These are phyloP conservation scores for Coregonus sp. DNA, from an alignment of 2,797 vertebrate genomes.

Conservation along the genomic window DNA sequence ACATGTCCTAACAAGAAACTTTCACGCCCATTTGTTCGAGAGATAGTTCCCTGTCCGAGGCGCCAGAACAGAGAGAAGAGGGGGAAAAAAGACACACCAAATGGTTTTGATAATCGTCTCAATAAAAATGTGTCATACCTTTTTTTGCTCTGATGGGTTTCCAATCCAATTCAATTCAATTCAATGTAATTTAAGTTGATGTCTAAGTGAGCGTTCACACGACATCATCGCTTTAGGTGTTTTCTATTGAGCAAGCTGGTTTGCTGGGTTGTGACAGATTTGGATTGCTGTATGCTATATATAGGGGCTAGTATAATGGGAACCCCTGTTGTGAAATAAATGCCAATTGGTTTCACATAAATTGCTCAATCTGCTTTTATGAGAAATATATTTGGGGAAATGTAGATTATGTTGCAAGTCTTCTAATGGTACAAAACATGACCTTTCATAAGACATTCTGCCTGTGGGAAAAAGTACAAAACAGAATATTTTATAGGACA, in stretches of 20 bases:
- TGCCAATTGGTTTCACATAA: neutral
- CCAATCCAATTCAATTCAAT: neutral
- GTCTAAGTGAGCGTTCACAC: neutral
- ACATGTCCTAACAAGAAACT: conserved; percentile 10
- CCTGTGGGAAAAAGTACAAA: conserved; percentile 26
- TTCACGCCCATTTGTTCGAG: conserved; percentile 4
- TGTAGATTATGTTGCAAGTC: conserved; percentile 37
- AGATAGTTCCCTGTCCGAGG: neutral
- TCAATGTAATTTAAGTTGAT: neutral
- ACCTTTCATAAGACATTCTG: conserved; percentile 26
- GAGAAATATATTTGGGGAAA: conserved; percentile 22
- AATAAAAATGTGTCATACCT: neutral
- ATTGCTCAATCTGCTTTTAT: conserved; percentile 12
- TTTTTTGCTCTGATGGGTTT: neutral
- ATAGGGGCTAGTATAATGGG: neutral
- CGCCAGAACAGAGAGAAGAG: neutral
- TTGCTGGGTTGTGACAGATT: neutral
- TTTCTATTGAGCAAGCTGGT: neutral
- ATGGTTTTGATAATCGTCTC: neutral
- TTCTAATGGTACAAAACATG: conserved; percentile 17
- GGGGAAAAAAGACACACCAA: neutral
- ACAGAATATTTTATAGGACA: conserved; percentile 31
- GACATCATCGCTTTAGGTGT: neutral
- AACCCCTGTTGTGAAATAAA: neutral
- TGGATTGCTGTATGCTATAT: neutral